Evolutionary conservation across 2,888 invertebrate genomes (phyloP).

Genomic region (Troides aeacus): DNA sequence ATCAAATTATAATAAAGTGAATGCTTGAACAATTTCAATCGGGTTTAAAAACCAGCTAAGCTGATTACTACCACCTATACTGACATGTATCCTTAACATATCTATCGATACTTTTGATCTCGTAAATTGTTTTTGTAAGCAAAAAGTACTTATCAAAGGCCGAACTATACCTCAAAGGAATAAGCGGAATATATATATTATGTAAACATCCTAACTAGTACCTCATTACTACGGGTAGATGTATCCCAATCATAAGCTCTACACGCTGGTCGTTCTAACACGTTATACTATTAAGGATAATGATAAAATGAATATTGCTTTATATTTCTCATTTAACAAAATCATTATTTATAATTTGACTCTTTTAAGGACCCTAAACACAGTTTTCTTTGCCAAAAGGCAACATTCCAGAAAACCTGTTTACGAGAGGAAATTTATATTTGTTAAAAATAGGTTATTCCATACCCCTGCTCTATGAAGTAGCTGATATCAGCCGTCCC

Average conservation of each 20-base stretch:
- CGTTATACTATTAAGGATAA: too few relatives aligned
- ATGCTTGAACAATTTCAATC: neutral
- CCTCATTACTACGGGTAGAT: too few relatives aligned
- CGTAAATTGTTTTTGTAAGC: too few relatives aligned
- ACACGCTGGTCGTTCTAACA: too few relatives aligned
- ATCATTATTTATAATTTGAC: neutral
- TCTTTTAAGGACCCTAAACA: conserved; percentile 20
- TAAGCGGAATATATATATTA: neutral
- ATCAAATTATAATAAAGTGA: neutral
- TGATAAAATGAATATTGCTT: neutral
- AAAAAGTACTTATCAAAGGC: too few relatives aligned
- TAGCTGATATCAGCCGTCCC: conserved; percentile 65
- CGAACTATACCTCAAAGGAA: neutral
- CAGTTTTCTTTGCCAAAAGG: conserved; percentile 54
- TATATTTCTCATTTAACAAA: neutral
- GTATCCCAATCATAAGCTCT: too few relatives aligned
- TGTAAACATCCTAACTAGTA: neutral
- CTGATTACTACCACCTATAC: too few relatives aligned
- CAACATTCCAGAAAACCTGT: conserved; percentile 74
- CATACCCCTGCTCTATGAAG: conserved; percentile 63
- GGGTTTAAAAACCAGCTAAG: too few relatives aligned
- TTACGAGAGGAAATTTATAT: conserved; percentile 76
- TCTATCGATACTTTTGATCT: too few relatives aligned
- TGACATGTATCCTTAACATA: too few relatives aligned
- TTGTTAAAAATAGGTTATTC: conserved; percentile 76